phyloP scores from a whole-genome alignment of 2,888 invertebrate species.

The Nephrotoma guestfalica region DNA sequence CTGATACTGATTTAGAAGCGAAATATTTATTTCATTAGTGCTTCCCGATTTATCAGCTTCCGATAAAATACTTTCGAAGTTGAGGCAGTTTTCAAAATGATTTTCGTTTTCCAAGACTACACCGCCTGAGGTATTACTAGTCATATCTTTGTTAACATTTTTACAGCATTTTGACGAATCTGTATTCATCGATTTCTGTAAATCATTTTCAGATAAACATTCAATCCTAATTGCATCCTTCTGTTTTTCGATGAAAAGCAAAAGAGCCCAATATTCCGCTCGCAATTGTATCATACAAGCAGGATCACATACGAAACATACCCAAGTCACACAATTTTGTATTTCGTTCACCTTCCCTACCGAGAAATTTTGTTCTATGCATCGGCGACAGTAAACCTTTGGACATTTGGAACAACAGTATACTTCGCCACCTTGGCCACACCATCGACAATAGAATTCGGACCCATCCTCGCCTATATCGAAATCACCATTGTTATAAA shows the following conservation, averaged over 20 bases:
- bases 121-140: no score
- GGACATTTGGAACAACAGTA: slow-evolving; percentile 65
- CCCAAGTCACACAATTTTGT: slow-evolving; percentile 64
- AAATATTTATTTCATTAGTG: no score
- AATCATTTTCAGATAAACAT: slow-evolving; percentile 17
- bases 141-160: slow-evolving; percentile 5
- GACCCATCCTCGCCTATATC: slow-evolving; percentile 73
- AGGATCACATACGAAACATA: slow-evolving; percentile 60
- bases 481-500: slow-evolving; percentile 68
- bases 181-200: slow-evolving; percentile 18
- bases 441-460: slow-evolving; percentile 71
- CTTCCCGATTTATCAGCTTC: no score
- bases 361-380: slow-evolving; percentile 58
- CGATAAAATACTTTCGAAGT: no score
- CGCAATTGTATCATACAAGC: slow-evolving; percentile 48
- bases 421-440: slow-evolving; percentile 65
- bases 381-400: slow-evolving; percentile 63
- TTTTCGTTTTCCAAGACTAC: no score
- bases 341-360: slow-evolving; percentile 49
- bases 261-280: slow-evolving; percentile 55
- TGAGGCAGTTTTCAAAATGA: no score
- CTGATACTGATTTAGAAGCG: no score
- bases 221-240: slow-evolving; percentile 18
- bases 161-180: slow-evolving; percentile 27
- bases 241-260: slow-evolving; percentile 49